Evolutionary conservation across 2,888 invertebrate genomes (phyloP).

Genomic region (Brassicogethes aeneus): DNA sequence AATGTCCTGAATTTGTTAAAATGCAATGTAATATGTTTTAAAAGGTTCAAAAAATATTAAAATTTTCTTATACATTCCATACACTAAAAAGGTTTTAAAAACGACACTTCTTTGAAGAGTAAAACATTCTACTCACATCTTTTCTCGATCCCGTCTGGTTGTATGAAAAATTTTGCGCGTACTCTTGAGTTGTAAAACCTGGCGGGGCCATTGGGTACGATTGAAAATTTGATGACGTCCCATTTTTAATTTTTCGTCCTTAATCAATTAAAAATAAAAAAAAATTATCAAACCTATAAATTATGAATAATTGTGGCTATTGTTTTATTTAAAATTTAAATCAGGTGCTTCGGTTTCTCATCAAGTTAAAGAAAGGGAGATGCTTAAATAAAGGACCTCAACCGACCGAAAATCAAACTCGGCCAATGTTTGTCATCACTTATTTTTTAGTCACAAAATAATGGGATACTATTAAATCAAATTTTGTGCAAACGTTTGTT

Average conservation of each 20-base stretch:
- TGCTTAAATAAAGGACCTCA: constrained; percentile 9
- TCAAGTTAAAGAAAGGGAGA: background rate
- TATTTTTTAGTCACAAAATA: background rate
- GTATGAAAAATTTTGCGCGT: constrained; percentile 11
- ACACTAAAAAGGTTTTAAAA: too few species aligned
- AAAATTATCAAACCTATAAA: background rate
- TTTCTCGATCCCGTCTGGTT: constrained; percentile 11
- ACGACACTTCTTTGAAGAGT: too few species aligned
- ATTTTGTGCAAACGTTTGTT: too few species aligned
- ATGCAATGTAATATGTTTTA: too few species aligned
- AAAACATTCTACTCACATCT: too few species aligned
- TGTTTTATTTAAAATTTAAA: constrained; percentile 1
- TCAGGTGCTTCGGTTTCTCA: constrained; percentile 1
- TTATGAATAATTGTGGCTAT: background rate
- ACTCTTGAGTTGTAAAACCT: constrained; percentile 15
- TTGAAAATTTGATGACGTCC: constrained; percentile 1
- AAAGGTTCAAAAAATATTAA: too few species aligned
- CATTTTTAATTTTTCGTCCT: constrained; percentile 21
- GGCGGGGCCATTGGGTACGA: constrained; percentile 12
- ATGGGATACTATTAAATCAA: too few species aligned
- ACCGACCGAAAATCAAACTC: constrained; percentile 29
- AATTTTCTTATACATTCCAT: too few species aligned
- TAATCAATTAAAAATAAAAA: background rate
- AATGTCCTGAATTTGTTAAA: too few species aligned
- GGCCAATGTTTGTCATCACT: constrained; percentile 35